Percentiles rank a stretch among this genome's conserved stretches.
Conservation (phyloP, 2,113 vertebrate genomes). For the Opisthocomus hoazin region DNA sequence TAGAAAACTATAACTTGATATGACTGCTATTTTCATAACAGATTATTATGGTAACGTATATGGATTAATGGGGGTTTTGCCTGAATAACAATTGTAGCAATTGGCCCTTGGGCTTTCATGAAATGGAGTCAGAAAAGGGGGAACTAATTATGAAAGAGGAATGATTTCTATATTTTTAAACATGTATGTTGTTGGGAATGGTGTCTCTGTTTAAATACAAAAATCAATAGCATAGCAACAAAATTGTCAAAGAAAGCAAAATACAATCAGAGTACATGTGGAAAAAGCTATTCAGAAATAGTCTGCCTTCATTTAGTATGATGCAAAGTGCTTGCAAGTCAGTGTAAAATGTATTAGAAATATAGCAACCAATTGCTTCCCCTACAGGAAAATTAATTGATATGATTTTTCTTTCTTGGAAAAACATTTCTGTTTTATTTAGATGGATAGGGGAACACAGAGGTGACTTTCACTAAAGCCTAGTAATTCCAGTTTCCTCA, state of each 20-base stretch:
- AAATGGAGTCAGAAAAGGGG: neutral
- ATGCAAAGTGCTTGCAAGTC: neutral
- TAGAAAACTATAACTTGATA: neutral
- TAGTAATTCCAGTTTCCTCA: neutral
- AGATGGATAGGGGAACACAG: neutral
- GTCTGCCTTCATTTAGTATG: neutral
- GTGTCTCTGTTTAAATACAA: neutral
- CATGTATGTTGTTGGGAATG: neutral
- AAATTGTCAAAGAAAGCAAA: constrained; percentile 25
- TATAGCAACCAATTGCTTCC: neutral
- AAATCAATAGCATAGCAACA: constrained; percentile 8
- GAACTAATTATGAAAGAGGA: neutral
- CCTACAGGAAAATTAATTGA: neutral
- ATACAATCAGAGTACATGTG: neutral
- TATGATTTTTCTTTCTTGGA: neutral
- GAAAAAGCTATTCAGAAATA: constrained; percentile 4
- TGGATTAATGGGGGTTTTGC: neutral
- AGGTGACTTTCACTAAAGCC: neutral
- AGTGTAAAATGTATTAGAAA: neutral
- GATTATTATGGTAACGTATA: constrained; percentile 16
- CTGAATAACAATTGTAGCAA: neutral
- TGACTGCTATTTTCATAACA: constrained; percentile 13
- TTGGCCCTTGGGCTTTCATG: neutral
- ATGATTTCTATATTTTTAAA: neutral
- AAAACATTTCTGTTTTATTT: neutral